Base-by-base conservation (phyloP, 1,140 invertebrate genomes). In the Rhynchophorus ferrugineus region DNA sequence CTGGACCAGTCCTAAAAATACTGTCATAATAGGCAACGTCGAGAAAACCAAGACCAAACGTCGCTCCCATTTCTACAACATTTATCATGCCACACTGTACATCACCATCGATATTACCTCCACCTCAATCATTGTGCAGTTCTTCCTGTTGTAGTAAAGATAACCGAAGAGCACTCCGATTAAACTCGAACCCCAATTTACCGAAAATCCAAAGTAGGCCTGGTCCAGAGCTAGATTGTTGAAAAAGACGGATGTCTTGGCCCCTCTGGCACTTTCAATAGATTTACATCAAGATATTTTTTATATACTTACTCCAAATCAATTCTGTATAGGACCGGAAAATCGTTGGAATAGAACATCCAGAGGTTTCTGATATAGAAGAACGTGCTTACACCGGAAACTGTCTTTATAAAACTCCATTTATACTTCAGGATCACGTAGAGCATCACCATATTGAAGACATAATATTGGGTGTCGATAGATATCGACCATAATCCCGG, bases 151-250 rank as follows among this genome's bases (percentile, higher is more conserved):
- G 18, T 36, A 51, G 37, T 51, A 39, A 3, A 51, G 14, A 22
- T 51, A 51, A 9, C 49, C 49, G 22, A 51, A 51, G 2, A 51
- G 9, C 6, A 36, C 34, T 9, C 49, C 49, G 3, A 51, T 9
- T 13, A 51, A 17, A 24, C 34, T 51, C 2, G 41, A 35, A 9
- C 13, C 18, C 7, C 9, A 43, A 16, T 51, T 51, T 11, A 44
- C 20, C 29, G 11, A 51, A 22, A 51, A 51, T 2, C 49, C 42
- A 36, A 44, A 51, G 24, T 51, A 51, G 22, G 14, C 18, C n/a
- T 7, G 2, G 13, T 8, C 18, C 14, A 17, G 6, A 5, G n/a
- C 2, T 1, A 18, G 1, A n/a, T 19, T 42, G 21, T 16, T 34
- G 22, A 35, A 33, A 42, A 41, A 42, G 19, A 16, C 17, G 3